Conservation (phyloP, 1,140 invertebrate genomes). For the Agrilus planipennis region DNA sequence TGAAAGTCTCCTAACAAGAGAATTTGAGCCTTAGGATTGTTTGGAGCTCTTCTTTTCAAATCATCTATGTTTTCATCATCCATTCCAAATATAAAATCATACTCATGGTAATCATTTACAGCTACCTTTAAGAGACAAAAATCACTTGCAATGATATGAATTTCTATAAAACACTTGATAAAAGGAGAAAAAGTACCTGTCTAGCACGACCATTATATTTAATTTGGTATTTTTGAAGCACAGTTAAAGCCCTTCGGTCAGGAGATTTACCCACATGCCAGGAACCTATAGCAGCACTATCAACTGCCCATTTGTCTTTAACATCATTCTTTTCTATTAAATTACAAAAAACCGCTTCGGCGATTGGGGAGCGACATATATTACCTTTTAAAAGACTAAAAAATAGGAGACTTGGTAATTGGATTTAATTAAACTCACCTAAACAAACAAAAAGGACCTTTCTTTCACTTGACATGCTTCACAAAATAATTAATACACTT, state of each 20-base stretch:
- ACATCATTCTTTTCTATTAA: constrained; percentile 36
- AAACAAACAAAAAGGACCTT: constrained; percentile 43
- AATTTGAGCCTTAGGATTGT: constrained; percentile 52
- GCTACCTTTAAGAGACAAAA: constrained; percentile 34
- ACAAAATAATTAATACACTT: no score
- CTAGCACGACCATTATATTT: constrained; percentile 63
- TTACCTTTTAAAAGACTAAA: constrained; percentile 54
- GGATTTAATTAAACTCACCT: constrained; percentile 30
- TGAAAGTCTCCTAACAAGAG: constrained; percentile 72
- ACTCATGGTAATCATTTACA: constrained; percentile 62
- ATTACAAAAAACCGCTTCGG: constrained; percentile 78
- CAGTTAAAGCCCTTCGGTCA: constrained; percentile 60
- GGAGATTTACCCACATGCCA: constrained; percentile 78
- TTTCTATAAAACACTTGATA: background rate
- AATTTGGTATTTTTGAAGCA: constrained; percentile 59
- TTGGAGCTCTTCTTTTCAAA: constrained; percentile 44
- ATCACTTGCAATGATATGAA: background rate
- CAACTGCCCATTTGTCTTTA: constrained; percentile 56
- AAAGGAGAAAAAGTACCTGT: constrained; percentile 39
- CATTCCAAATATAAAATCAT: constrained; percentile 86
- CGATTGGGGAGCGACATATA: constrained; percentile 91
- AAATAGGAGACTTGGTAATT: constrained; percentile 10
- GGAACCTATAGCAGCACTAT: constrained; percentile 73
- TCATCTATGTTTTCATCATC: constrained; percentile 69
- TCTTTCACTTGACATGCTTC: constrained; percentile 14